Evolutionary conservation across 2,797 vertebrate genomes (phyloP), one percentile per base, ranked within the genome.

Genomic region (Hapalemur alaotrensis): DNA sequence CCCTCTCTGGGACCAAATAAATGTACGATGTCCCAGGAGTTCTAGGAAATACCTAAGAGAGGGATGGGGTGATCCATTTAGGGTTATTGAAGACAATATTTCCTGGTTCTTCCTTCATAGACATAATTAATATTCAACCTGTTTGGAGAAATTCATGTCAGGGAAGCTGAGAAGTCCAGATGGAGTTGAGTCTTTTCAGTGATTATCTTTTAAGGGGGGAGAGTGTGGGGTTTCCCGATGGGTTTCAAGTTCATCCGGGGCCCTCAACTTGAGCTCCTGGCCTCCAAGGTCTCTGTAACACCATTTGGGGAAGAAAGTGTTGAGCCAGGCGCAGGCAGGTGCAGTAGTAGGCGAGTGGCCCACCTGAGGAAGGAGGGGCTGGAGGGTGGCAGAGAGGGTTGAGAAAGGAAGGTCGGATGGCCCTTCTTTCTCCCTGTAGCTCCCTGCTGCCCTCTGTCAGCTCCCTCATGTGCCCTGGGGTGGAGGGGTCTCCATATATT

Each of bases 81-180:
- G 81, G 96, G 72, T 83, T 79, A 93, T 85, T 20, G 93, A 91
- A 93, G 59, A 69, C 75, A 61, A n/a, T 4, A 69, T 96, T 97
- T 92, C 82, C 73, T 92, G 79, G 63, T 81, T 92, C 50, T 95
- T 94, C 0, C 1, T 1, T 70, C 48, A 73, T 76, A 41, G 9
- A 63, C 32, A 12, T 28, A 72, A 52, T 93, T 94, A 72, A 89
- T 95, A 90, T 82, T 80, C 70, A 89, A n/a, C n/a, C 61, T 73
- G 59, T 93, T 97, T 93, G 95, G 87, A 95, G 84, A 72, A 35
- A 12, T 94, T 84, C 75, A 43, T 35, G 20, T 72, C 63, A 17
- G 18, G 6, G 84, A 92, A 95, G 65, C 28, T 46, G 75, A 72
- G 20, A 94, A 81, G 96, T 93, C 65, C 50, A 67, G 35, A n/a